These are phyloP conservation scores for Philereme vetulata DNA, from an alignment of 2,888 invertebrate species.

Conservation along the genomic window DNA sequence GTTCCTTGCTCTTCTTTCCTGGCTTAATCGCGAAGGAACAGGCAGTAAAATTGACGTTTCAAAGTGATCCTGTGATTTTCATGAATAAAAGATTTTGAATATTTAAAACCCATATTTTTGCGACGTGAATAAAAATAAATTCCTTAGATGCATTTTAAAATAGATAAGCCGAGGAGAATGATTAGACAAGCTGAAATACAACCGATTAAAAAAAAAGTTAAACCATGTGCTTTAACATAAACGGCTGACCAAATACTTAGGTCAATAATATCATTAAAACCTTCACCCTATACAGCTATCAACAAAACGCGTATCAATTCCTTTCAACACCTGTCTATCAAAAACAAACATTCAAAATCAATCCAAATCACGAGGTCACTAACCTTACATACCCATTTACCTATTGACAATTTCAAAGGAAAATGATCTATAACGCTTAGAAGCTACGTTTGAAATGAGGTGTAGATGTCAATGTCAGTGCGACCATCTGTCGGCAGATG, in stretches of 20 bases:
- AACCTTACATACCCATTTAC: constrained; percentile 39
- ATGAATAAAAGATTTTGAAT: too few species aligned
- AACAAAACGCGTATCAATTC: constrained; percentile 23
- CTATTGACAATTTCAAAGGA: constrained; percentile 4
- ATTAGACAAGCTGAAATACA: too few species aligned
- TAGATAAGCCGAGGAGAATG: too few species aligned
- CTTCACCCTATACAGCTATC: constrained; percentile 6
- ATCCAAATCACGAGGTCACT: constrained; percentile 37
- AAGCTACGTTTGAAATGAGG: constrained; percentile 3
- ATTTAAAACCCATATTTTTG: too few species aligned
- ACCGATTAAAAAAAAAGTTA: too few species aligned
- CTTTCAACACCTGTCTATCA: constrained; percentile 52
- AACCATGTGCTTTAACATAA: not conserved
- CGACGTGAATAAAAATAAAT: too few species aligned
- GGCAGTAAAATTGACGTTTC: too few species aligned
- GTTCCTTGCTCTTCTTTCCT: too few species aligned
- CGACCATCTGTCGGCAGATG: constrained; percentile 79
- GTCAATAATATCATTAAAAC: constrained; percentile 15
- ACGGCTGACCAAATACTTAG: constrained; percentile 9
- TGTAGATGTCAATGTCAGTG: constrained; percentile 16
- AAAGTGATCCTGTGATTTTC: too few species aligned
- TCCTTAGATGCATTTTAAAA: too few species aligned
- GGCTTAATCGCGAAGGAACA: too few species aligned
- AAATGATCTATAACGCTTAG: constrained; percentile 7
- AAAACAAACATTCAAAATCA: constrained; percentile 41